Evolutionary conservation across 2,888 invertebrate genomes (phyloP).

Genomic region (Trichacis sp.): DNA sequence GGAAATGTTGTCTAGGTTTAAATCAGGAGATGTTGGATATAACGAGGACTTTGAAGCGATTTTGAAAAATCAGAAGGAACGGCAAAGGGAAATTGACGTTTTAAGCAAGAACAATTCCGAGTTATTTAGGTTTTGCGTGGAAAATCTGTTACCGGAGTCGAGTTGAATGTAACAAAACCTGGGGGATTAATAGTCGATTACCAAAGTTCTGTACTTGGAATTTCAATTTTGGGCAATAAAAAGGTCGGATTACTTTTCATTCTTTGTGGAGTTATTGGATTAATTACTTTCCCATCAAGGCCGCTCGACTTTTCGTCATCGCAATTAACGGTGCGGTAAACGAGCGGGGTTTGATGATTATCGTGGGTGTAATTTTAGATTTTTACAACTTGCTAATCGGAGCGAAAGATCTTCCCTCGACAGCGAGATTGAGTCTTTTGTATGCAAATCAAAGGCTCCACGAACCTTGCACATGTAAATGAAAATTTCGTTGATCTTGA

Average conservation of each 20-base stretch:
- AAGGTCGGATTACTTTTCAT: too few species aligned
- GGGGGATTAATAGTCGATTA: background rate
- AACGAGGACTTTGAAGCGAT: background rate
- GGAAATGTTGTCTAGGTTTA: background rate
- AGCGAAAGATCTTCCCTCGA: conserved; percentile 1
- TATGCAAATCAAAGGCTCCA: conserved; percentile 44
- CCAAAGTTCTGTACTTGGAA: background rate
- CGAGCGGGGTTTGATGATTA: too few species aligned
- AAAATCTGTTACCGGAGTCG: conserved; percentile 20
- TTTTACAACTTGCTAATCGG: background rate
- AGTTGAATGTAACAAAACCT: background rate
- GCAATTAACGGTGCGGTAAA: too few species aligned
- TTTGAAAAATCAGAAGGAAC: background rate
- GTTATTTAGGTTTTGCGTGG: conserved; percentile 49
- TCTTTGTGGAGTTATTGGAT: too few species aligned
- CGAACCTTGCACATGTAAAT: conserved; percentile 31
- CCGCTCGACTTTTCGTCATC: background rate
- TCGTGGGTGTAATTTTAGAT: conserved; percentile 1
- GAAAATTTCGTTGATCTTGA: conserved; percentile 26
- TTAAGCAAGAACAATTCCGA: conserved; percentile 52
- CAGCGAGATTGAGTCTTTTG: conserved; percentile 33
- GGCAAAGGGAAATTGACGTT: conserved; percentile 48
- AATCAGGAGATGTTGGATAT: too few species aligned
- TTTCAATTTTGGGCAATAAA: too few species aligned
- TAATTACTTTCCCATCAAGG: background rate